Evolutionary conservation across 2,113 vertebrate species (phyloP).

Genomic region (Salvelinus fontinalis): DNA sequence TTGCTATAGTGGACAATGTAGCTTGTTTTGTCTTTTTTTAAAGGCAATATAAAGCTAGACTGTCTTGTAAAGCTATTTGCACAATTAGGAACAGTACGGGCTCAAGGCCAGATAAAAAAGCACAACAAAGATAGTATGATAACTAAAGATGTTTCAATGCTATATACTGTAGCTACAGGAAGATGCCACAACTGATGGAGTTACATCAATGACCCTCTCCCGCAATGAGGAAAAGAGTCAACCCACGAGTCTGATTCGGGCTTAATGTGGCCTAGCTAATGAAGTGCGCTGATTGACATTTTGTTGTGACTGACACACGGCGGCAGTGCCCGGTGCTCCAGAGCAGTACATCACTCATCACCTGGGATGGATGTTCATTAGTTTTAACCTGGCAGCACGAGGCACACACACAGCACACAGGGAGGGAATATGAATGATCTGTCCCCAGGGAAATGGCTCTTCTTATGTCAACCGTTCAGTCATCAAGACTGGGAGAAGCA

Average conservation of each 20-base stretch:
- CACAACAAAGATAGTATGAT: background rate
- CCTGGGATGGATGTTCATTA: conserved; percentile 36
- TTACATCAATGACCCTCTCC: background rate
- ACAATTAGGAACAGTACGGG: background rate
- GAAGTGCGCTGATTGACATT: conserved; percentile 58
- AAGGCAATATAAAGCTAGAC: background rate
- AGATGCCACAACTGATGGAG: background rate
- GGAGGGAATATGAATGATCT: conserved; percentile 37
- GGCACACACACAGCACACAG: background rate
- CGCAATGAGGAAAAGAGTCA: background rate
- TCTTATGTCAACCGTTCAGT: conserved; percentile 33
- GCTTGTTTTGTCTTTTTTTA: background rate
- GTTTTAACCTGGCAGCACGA: conserved; percentile 31
- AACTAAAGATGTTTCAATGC: background rate
- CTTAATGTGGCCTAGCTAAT: conserved; percentile 50
- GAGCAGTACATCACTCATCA: conserved; percentile 42
- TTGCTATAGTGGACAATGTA: background rate
- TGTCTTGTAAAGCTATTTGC: background rate
- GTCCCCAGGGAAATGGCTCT: conserved; percentile 39
- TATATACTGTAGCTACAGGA: background rate
- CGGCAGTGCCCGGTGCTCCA: background rate
- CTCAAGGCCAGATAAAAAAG: background rate
- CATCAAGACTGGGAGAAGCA: conserved; percentile 33
- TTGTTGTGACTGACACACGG: conserved; percentile 29
- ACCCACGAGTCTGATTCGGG: background rate